Base-by-base conservation (phyloP, 2,113 vertebrate genomes). In the Coturnix japonica region DNA sequence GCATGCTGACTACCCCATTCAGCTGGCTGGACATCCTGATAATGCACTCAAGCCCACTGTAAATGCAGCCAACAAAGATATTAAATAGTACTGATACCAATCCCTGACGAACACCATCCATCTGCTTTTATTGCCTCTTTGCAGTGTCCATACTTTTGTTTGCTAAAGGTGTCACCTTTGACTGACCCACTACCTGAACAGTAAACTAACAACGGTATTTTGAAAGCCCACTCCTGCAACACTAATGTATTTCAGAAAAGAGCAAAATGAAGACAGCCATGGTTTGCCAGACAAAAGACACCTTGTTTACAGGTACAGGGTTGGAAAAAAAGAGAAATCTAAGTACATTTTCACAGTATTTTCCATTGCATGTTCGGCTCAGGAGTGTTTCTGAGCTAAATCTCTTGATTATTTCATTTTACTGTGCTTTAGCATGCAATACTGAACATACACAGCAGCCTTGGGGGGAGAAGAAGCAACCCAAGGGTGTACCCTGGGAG, bases 401-500 rank as follows among this genome's bases (percentile, higher is more conserved):
- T 8, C 20, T 70, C 83, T 65, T 16, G 22, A 31, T 81, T 61
- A 31, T 11, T 9, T 28, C 33, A 76, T 8, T 23, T 39, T 44
- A 22, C 17, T 43, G 56, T 21, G 21, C 10, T 13, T 63, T 20
- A 21, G 59, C 13, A 44, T 64, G 30, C 7, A 63, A 39, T 25
- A 61, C 11, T 11, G 39, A 46, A 22, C 4, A 18, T 26, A 19
- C 43, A 46, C 46, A 73, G 46, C 5, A 6, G 4, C 6, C 22
- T 19, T 2, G 0, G 3, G 3, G 6, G 16, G 41, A 16, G 12
- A 21, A 51, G 47, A 87, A 81, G 61, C 8, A 17, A 61, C 22
- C 9, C 0, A 0, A 75, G 65, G 64, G 39, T 15, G 11, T 31
- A 35, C 16, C 11, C 59, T 23, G 30, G 51, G 19, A 71, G 31